Conservation (phyloP, 1,140 invertebrate species). For the Galendromus occidentalis region DNA sequence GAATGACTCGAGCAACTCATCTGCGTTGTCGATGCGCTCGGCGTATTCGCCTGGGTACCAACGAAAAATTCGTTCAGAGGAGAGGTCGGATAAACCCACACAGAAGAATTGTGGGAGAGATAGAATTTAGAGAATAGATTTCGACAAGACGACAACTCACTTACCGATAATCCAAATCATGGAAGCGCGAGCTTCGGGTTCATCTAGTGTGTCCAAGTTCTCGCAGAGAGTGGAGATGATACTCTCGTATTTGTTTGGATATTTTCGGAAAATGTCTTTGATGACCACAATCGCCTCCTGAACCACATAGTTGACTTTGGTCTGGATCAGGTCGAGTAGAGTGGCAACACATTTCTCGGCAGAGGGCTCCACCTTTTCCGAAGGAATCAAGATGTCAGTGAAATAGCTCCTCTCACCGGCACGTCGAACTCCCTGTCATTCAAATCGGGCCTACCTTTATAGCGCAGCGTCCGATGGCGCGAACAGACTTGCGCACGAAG, state of each 20-base stretch:
- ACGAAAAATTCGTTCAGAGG: no score
- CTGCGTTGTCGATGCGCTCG: constrained; percentile 97
- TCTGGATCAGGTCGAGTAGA: constrained; percentile 95
- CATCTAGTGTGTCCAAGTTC: constrained; percentile 94
- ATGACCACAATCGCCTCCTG: constrained; percentile 99
- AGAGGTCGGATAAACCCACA: no score
- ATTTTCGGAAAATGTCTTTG: constrained; percentile 41
- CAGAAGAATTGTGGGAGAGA: no score
- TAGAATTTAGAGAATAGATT: no score
- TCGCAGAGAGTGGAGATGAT: constrained; percentile 98
- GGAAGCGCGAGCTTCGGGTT: constrained; percentile 92
- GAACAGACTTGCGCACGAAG: constrained; percentile 92
- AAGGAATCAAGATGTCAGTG: no score
- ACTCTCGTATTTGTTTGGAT: constrained; percentile 99
- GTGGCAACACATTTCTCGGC: constrained; percentile 97
- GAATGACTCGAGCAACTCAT: constrained; percentile 93
- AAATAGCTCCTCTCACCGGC: no score
- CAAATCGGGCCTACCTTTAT: constrained; percentile 45
- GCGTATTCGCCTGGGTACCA: constrained; percentile 56
- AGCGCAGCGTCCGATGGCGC: constrained; percentile 94
- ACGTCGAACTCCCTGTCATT: no score
- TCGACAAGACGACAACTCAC: constrained; percentile 20
- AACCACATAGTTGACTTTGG: constrained; percentile 98
- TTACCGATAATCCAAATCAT: constrained; percentile 98
- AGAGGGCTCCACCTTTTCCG: constrained; percentile 61